phyloP scores from a whole-genome alignment of 2,113 vertebrate genomes.

The Todiramphus chloris region DNA sequence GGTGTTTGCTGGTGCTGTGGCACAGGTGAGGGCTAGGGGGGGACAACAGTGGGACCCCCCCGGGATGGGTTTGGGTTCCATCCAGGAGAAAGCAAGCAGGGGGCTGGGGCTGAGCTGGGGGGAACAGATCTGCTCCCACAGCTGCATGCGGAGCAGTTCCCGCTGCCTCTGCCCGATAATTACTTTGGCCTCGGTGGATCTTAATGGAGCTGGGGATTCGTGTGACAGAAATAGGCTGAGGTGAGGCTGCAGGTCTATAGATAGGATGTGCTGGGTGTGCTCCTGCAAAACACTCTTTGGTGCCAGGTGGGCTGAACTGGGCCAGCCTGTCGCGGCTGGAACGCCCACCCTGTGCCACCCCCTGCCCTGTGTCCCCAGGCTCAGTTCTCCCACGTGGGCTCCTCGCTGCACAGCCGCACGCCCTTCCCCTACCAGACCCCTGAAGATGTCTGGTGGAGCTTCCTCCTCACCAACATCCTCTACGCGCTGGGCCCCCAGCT shows the following conservation, averaged over 20 bases:
- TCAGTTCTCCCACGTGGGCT: conserved; percentile 87
- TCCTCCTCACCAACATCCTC: conserved; percentile 77
- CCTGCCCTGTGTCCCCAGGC: conserved; percentile 67
- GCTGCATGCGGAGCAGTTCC: background rate
- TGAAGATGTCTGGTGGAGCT: conserved; percentile 65
- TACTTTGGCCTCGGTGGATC: background rate
- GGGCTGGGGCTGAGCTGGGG: background rate
- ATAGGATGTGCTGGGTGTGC: background rate
- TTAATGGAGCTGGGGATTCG: background rate
- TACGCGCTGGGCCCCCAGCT: conserved; percentile 78
- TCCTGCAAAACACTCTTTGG: background rate
- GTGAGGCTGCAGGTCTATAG: background rate
- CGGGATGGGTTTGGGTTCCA: background rate
- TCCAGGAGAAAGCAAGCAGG: background rate
- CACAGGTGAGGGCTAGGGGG: conserved; percentile 77
- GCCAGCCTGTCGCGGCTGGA: accelerated
- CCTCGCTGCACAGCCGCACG: conserved; percentile 82
- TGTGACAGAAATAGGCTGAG: background rate
- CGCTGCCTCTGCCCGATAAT: background rate
- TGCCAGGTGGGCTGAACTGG: background rate
- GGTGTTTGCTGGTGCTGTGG: conserved; percentile 83
- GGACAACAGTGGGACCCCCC: background rate
- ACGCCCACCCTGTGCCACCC: background rate
- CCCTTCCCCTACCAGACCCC: conserved; percentile 84
- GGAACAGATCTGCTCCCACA: accelerated